A percentile compares a stretch with the other conserved stretches of the same genome.
Evolutionary conservation across 2,888 invertebrate genomes (phyloP).

Genomic region (Trichogramma evanescens): DNA sequence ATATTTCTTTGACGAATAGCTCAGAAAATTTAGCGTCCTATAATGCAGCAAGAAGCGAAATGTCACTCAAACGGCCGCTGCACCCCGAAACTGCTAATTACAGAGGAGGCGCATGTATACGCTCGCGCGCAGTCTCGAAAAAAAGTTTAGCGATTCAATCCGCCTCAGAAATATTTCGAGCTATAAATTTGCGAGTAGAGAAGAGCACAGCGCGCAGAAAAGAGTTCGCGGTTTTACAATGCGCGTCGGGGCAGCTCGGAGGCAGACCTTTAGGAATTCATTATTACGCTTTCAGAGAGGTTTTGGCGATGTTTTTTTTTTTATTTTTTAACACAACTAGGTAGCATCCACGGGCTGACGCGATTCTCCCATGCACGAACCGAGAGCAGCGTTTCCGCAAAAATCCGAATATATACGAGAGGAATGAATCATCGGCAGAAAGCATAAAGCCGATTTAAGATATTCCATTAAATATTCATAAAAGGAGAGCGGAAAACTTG

Average conservation of each 20-base stretch:
- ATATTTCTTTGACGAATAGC: constrained; percentile 11
- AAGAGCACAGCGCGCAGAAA: neutral
- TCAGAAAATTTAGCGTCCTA: constrained; percentile 14
- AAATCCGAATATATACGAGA: constrained; percentile 4
- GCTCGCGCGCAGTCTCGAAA: constrained; percentile 5
- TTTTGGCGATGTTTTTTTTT: constrained; percentile 6
- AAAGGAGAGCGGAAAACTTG: no score
- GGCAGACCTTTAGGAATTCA: constrained; percentile 17
- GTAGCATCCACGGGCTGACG: no score
- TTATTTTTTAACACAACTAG: no score
- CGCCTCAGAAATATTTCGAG: constrained; percentile 21
- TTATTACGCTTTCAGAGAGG: constrained; percentile 15
- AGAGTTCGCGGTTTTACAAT: no score
- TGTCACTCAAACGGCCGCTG: constrained; percentile 17
- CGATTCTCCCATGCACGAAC: no score
- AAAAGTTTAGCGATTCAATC: constrained; percentile 20
- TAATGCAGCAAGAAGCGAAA: constrained; percentile 9
- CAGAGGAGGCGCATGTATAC: neutral
- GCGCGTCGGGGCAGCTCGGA: constrained; percentile 8
- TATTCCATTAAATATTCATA: no score
- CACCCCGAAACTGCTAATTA: constrained; percentile 16
- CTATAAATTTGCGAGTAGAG: constrained; percentile 13
- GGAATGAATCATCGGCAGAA: constrained; percentile 1
- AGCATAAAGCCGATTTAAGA: no score
- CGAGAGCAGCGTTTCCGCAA: constrained; percentile 11